Base-by-base conservation (phyloP, 1,140 invertebrate species). In the Monomorium pharaonis region DNA sequence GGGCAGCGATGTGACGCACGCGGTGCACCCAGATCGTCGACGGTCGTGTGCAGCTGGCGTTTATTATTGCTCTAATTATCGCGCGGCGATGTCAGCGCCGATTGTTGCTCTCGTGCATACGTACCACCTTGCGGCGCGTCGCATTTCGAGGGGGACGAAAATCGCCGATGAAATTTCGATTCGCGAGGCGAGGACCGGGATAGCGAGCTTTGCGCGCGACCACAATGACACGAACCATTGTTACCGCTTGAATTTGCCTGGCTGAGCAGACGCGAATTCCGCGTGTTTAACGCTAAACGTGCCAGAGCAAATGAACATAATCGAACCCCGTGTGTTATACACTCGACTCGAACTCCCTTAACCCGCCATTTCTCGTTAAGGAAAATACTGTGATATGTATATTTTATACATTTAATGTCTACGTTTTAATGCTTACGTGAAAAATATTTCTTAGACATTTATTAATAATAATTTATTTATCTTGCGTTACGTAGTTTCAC, bases 11-110 rank as follows among this genome's bases (percentile, higher is more conserved):
- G 37, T 69, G 72, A 44, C 27, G 33, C 54, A 42, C 78, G 56
- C 42, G 69, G n/a, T 21, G 56, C 37, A n/a, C 56, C 30, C 37
- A 30, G 33, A 67, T 62, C 33, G 67, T 44, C 63, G 49, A 56
- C 84, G 33, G 30, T 62, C 77, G 44, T n/a, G 24, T 86, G 78
- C 69, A 54, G 42, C 78, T 81, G 80, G 37, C 80, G 62, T 84
- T 86, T 86, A 76, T 86, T 86, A 84, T 87, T 84, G 62, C 67
- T 63, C 60, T 85, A 84, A 85, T 87, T 87, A 87, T 72, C 21
- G 16, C 47, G 16, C 56, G 33, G 30, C 63, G 42, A 76, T 75
- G 78, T 86, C 54, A 63, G 84, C 70, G 70, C 44, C 44, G 62
- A 87, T 87, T 72, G 72, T 72, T 37, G 83, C 84, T 85, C 74